phyloP scores from a whole-genome alignment of 2,113 vertebrate species.

The Silurus glanis region DNA sequence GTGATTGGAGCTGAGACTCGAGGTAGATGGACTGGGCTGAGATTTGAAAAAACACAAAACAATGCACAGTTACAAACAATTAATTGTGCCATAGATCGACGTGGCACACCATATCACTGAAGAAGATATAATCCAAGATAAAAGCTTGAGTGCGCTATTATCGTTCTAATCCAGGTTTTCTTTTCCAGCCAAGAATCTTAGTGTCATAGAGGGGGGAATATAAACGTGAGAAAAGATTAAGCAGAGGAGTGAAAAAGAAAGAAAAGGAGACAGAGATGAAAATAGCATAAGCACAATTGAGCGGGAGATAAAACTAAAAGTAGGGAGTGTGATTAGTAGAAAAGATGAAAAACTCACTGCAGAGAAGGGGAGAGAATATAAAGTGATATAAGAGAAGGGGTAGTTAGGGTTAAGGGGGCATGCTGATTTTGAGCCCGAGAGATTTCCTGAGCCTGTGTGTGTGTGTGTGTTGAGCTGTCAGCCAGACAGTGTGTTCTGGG shows the following conservation, averaged over 20 bases:
- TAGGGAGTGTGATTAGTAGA: conserved; percentile 27
- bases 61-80: background rate
- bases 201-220: background rate
- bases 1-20: conserved; percentile 97
- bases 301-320: conserved; percentile 43
- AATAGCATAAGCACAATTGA: conserved; percentile 33
- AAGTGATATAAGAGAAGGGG: conserved; percentile 29
- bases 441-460: conserved; percentile 5
- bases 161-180: conserved; percentile 8
- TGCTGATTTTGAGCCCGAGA: conserved; percentile 29
- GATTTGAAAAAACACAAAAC: background rate
- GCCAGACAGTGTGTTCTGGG: background rate
- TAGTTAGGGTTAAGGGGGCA: conserved; percentile 23
- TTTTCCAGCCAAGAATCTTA: conserved; percentile 36
- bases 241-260: conserved; percentile 23
- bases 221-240: conserved; percentile 30
- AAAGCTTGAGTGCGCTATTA: conserved; percentile 19
- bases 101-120: background rate
- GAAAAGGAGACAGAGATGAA: conserved; percentile 30
- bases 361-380: background rate
- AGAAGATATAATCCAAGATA: background rate
- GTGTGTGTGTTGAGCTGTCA: conserved; percentile 30
- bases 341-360: conserved; percentile 21
- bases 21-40: conserved; percentile 98
- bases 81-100: background rate